Conservation (phyloP, 2,888 invertebrate genomes). For the Torymus auratus region DNA sequence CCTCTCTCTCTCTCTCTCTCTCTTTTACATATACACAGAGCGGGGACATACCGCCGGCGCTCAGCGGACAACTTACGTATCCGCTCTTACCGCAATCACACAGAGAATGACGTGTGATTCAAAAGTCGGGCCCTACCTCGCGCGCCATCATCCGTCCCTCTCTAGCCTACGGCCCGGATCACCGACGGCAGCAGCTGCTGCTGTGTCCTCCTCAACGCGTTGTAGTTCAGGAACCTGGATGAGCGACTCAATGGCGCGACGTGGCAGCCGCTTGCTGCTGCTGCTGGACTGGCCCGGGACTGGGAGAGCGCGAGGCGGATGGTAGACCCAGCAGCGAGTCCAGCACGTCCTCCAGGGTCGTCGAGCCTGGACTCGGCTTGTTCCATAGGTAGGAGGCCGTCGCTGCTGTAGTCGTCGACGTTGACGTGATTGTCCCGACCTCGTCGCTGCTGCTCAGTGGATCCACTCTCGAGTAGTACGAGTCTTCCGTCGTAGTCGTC, state of each 20-base stretch:
- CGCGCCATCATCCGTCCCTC: conserved; percentile 1
- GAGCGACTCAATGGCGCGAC: conserved; percentile 24
- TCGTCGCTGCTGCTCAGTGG: too few relatives aligned
- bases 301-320: conserved; percentile 86
- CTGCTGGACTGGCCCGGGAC: conserved; percentile 76
- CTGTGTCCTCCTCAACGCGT: too few relatives aligned
- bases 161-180: neutral
- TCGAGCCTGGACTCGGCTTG: conserved; percentile 83
- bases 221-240: too few relatives aligned
- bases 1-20: too few relatives aligned
- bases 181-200: too few relatives aligned
- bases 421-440: too few relatives aligned
- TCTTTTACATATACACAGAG: too few relatives aligned
- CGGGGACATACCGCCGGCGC: too few relatives aligned
- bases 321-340: conserved; percentile 94
- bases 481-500: neutral
- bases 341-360: conserved; percentile 95
- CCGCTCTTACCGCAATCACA: too few relatives aligned
- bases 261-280: conserved; percentile 19
- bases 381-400: conserved; percentile 74
- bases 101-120: too few relatives aligned
- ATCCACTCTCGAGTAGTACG: too few relatives aligned
- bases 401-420: conserved; percentile 62
- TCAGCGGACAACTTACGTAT: conserved; percentile 84
- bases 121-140: neutral